phyloP scores from a whole-genome alignment of 1,140 invertebrate genomes.

The Eufriesea mexicana region DNA sequence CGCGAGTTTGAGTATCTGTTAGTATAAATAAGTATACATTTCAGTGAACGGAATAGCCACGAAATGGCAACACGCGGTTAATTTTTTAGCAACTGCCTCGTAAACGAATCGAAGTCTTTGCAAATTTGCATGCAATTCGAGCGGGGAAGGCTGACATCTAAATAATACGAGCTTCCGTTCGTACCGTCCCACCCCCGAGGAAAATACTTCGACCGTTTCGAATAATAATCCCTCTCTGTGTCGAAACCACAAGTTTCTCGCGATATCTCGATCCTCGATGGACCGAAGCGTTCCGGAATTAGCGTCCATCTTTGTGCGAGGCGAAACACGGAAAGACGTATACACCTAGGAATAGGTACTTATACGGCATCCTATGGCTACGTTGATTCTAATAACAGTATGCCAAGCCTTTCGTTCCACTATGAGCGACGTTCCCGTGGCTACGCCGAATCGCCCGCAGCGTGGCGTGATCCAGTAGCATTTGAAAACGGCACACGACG shows the following conservation, averaged over 20 bases:
- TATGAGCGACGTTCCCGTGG: slow-evolving; percentile 35
- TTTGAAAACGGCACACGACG: slow-evolving; percentile 54
- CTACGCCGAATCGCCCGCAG: slow-evolving; percentile 25
- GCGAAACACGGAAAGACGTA: slow-evolving; percentile 55
- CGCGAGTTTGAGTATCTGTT: too few relatives aligned
- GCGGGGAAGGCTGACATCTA: neutral
- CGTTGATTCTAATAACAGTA: slow-evolving; percentile 59
- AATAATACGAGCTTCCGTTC: neutral
- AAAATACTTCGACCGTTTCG: neutral
- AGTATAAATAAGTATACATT: too few relatives aligned
- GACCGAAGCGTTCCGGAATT: slow-evolving; percentile 17
- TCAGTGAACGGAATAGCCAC: too few relatives aligned
- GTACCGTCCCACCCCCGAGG: neutral
- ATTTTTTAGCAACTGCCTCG: neutral
- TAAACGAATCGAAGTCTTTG: neutral
- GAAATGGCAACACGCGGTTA: neutral
- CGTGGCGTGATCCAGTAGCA: slow-evolving; percentile 60
- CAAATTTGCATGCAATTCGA: neutral
- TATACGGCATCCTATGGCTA: slow-evolving; percentile 3
- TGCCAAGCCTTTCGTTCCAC: slow-evolving; percentile 25
- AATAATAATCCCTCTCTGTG: neutral
- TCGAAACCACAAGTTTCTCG: neutral
- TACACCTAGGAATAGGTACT: neutral
- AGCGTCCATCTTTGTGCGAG: slow-evolving; percentile 22
- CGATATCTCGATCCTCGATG: slow-evolving; percentile 14